phyloP scores from a whole-genome alignment of 1,140 invertebrate species.

The Tribolium madens region DNA sequence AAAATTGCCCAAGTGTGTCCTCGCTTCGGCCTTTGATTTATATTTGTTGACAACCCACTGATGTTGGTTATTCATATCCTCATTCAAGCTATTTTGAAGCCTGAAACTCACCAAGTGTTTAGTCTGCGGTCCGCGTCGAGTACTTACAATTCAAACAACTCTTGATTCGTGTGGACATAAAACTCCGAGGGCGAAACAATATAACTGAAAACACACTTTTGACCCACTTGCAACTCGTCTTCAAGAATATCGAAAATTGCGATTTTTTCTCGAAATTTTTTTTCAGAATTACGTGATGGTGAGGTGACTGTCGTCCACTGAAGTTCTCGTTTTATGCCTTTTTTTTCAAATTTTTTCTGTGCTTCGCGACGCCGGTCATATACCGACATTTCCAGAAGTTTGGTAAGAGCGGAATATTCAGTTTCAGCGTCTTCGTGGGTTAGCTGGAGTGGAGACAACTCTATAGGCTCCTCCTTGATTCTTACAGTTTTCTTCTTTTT shows the following conservation, averaged over 20 bases:
- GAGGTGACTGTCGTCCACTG: background rate
- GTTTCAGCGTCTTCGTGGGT: background rate
- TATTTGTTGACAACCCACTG: slow-evolving; percentile 1
- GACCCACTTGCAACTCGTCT: background rate
- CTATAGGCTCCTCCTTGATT: background rate
- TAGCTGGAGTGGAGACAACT: background rate
- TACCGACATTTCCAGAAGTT: background rate
- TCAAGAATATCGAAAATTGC: background rate
- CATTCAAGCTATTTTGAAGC: slow-evolving; percentile 23
- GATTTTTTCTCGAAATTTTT: background rate
- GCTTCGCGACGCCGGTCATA: background rate
- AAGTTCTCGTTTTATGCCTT: background rate
- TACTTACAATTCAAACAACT: slow-evolving; percentile 30
- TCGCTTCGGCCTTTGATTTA: slow-evolving; percentile 25
- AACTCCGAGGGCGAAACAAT: slow-evolving; percentile 40
- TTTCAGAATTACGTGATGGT: background rate
- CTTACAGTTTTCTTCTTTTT: background rate
- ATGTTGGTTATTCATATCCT: slow-evolving; percentile 27
- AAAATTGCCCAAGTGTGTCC: slow-evolving; percentile 9
- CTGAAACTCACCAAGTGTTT: background rate
- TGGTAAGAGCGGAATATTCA: background rate
- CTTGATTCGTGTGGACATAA: slow-evolving; percentile 17
- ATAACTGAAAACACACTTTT: slow-evolving; percentile 16
- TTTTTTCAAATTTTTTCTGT: background rate
- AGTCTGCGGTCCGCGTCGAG: background rate